phyloP scores from a whole-genome alignment of 1,140 invertebrate genomes.

The Himalopsyche phryganea region DNA sequence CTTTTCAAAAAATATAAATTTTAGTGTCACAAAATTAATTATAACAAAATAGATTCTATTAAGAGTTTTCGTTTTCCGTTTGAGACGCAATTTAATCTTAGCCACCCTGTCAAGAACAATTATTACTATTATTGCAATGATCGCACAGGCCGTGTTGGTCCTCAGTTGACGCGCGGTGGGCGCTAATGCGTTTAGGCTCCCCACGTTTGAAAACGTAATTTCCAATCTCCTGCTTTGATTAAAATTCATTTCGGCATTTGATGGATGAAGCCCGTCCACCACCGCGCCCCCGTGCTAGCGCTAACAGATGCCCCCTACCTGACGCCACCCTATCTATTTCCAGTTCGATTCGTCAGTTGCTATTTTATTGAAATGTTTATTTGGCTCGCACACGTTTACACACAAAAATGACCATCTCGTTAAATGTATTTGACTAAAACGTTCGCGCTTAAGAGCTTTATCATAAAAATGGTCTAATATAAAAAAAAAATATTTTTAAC shows the following conservation, averaged over 20 bases:
- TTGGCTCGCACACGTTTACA: too few relatives aligned
- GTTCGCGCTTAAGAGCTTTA: too few relatives aligned
- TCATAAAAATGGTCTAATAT: too few relatives aligned
- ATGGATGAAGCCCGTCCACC: constrained; percentile 28
- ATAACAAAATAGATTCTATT: too few relatives aligned
- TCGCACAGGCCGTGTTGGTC: neutral
- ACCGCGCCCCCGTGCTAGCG: neutral
- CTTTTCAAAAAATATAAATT: too few relatives aligned
- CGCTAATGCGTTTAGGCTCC: constrained; percentile 29
- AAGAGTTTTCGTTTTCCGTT: too few relatives aligned
- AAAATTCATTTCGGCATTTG: constrained; percentile 35
- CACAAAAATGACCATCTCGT: too few relatives aligned
- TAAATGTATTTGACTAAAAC: too few relatives aligned
- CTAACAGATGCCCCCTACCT: too few relatives aligned
- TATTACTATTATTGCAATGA: constrained; percentile 8
- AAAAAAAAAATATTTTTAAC: too few relatives aligned
- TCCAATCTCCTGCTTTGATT: constrained; percentile 35
- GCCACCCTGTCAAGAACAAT: constrained; percentile 5
- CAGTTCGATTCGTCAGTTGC: constrained; percentile 24
- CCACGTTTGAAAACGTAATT: constrained; percentile 34
- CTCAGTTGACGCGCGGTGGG: constrained; percentile 19
- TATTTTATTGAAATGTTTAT: constrained; percentile 13
- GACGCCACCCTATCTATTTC: constrained; percentile 14
- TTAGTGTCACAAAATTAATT: too few relatives aligned
- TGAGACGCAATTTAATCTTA: too few relatives aligned